These are phyloP conservation scores for Himalopsyche japonica DNA, from an alignment of 2,888 invertebrate species.

Conservation along the genomic window DNA sequence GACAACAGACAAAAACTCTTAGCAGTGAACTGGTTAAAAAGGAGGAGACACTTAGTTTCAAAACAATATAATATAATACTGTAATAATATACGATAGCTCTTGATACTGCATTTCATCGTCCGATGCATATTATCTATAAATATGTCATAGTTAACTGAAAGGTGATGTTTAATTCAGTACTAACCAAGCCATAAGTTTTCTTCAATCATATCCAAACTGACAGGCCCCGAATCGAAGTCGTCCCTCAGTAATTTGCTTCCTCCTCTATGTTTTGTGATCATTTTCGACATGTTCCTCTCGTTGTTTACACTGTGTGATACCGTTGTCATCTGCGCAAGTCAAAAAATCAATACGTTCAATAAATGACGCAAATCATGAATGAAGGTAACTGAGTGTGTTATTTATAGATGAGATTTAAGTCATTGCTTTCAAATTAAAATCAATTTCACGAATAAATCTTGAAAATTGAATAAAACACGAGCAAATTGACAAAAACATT, in stretches of 20 bases:
- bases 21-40: too few species aligned
- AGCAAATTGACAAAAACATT: not conserved
- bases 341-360: not conserved
- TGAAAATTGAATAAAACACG: not conserved
- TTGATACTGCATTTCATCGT: not conserved
- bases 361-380: not conserved
- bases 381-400: not conserved
- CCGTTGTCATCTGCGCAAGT: constrained; percentile 14
- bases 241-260: constrained; percentile 47
- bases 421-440: not conserved
- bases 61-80: too few species aligned
- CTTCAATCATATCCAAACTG: constrained; percentile 60
- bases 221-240: constrained; percentile 63
- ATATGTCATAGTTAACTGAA: not conserved
- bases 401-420: not conserved
- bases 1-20: too few species aligned
- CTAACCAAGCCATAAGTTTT: constrained; percentile 58
- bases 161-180: not conserved
- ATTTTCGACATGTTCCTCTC: not conserved
- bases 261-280: constrained; percentile 26
- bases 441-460: not conserved
- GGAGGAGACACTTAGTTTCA: too few species aligned
- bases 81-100: not conserved
- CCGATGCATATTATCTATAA: not conserved
- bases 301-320: constrained; percentile 10